Evolutionary conservation across 1,140 invertebrate genomes (phyloP), one percentile per base, ranked within the genome.

Genomic region (Diorhabda elongata): DNA sequence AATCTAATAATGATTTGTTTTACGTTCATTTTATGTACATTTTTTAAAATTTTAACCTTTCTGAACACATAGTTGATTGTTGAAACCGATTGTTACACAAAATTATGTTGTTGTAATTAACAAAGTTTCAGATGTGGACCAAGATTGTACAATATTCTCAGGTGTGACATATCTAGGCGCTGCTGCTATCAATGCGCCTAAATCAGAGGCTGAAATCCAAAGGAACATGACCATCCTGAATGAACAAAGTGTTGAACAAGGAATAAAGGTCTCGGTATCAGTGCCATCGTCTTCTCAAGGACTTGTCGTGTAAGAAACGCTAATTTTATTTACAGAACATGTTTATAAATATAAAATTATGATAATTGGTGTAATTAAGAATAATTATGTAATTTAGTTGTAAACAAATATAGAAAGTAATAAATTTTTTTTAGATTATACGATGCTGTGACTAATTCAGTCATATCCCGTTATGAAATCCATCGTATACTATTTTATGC

Each of bases 401-500:
- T n/a, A 6, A 56, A 56, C n/a, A 61, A 61, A 26, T 26, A 26
- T 26, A 26, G 26, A 26, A 26, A 26, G 26, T 26, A 26, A 26
- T 26, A 26, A 26, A 1, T 52, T 52, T 4, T 52, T 83, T 89
- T 52, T 82, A 97, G 95, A 60, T 83, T 98, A 45, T 92, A 96
- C 76, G 96, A 98, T 80, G 92, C 91, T 41, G 87, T 85, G 57
- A 90, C 87, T 44, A 90, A 94, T 78, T 87, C 88, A 62, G 91
- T 97, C 69, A 96, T 98, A 77, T 88, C 91, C 0, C 88, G 90
- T 9, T 99, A 96, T 81, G 91, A 94, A 71, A 92, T 99, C 61
- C 93, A 95, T 77, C 88, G 95, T 67, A 98, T 99, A 72, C 84
- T 98, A 64, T 97, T 98, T 84, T 99, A 97, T 82, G 94, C 95